Evolutionary conservation across 2,797 vertebrate species (phyloP).

Genomic region (Phrynocephalus forsythii): DNA sequence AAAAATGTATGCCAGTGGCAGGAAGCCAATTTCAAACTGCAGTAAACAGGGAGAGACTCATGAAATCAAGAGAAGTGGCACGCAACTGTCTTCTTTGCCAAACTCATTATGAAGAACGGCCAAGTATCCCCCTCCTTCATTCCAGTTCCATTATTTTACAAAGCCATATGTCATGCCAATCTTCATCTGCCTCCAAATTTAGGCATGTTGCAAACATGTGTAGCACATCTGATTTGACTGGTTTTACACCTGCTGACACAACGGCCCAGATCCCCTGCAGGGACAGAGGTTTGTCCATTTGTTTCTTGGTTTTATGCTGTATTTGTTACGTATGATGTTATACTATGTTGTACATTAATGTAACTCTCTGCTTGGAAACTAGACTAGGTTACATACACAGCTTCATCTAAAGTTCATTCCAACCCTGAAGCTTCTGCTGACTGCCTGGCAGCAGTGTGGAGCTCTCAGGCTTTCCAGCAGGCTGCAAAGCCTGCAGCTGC

Average conservation of each 20-base stretch:
- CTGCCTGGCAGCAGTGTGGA: background rate
- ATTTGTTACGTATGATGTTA: background rate
- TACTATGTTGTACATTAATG: conserved; percentile 5
- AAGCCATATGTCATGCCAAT: background rate
- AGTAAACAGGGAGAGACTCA: background rate
- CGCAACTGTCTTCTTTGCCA: conserved; percentile 49
- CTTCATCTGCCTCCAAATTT: conserved; percentile 8
- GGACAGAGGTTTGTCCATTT: background rate
- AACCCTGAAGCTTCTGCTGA: background rate
- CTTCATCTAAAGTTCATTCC: background rate
- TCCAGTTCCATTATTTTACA: background rate
- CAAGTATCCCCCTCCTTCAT: background rate
- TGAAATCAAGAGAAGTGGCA: conserved; percentile 42
- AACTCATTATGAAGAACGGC: conserved; percentile 10
- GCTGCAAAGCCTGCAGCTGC: background rate
- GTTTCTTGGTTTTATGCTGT: too few relatives aligned
- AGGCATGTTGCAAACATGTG: conserved; percentile 22
- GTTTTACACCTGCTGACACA: background rate
- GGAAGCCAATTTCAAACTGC: conserved; percentile 18
- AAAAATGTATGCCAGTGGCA: conserved; percentile 52
- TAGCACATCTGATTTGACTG: background rate
- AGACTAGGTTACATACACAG: background rate
- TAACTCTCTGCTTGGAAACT: background rate
- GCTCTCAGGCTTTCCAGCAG: background rate
- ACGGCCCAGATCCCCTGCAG: background rate